These are phyloP conservation scores for Tupaia tana DNA, from an alignment of 2,113 vertebrate genomes.

Conservation along the genomic window DNA sequence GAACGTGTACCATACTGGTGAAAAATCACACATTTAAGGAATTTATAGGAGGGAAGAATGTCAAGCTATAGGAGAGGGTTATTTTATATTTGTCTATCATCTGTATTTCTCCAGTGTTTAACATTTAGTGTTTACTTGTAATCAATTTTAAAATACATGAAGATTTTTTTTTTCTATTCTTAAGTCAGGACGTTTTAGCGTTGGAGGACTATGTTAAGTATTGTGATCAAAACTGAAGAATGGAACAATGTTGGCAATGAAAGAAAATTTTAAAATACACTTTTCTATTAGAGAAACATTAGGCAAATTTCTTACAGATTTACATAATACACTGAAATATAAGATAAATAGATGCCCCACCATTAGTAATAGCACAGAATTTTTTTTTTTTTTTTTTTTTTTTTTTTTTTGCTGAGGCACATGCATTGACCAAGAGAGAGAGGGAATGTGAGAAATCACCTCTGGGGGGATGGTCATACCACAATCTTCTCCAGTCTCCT, in stretches of 20 bases:
- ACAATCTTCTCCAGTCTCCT: too few relatives aligned
- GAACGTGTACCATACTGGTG: neutral
- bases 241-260: neutral
- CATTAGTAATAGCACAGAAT: neutral
- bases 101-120: neutral
- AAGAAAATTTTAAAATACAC: neutral
- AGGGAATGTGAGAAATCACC: too few relatives aligned
- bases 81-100: neutral
- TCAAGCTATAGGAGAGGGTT: neutral
- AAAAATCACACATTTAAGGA: neutral
- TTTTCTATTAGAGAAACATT: neutral
- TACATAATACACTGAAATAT: neutral
- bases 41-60: neutral
- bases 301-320: neutral
- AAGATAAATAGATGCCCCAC: neutral
- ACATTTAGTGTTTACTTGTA: neutral
- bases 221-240: neutral
- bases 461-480: too few relatives aligned
- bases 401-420: too few relatives aligned
- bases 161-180: neutral
- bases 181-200: neutral
- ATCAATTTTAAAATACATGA: neutral
- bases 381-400: neutral
- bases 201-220: neutral
- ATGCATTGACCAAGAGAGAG: too few relatives aligned